Percentiles rank a stretch among this genome's conserved stretches.
Conservation (phyloP, 2,113 vertebrate species). For the Myxocyprinus asiaticus region DNA sequence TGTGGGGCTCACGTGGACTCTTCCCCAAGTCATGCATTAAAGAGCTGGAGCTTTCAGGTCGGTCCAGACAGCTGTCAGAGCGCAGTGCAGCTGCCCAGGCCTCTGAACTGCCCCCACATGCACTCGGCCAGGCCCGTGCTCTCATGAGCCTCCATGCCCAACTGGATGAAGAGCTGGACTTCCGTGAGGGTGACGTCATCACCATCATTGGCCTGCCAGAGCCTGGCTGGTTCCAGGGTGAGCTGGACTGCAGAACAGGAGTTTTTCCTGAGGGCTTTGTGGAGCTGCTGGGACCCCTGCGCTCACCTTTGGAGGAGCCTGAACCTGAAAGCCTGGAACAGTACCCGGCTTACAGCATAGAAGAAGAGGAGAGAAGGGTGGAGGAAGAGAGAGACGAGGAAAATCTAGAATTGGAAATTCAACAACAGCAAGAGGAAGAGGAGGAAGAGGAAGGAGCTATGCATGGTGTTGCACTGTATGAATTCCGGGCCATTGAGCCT, state of each 20-base stretch:
- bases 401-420: conserved; percentile 39
- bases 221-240: conserved; percentile 94
- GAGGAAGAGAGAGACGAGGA: conserved; percentile 41
- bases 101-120: conserved; percentile 83
- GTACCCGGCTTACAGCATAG: conserved; percentile 47
- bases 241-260: conserved; percentile 84
- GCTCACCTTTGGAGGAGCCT: conserved; percentile 67
- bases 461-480: conserved; percentile 87
- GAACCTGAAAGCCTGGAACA: conserved; percentile 49
- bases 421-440: conserved; percentile 25
- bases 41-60: conserved; percentile 84
- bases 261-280: conserved; percentile 97
- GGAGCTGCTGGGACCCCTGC: conserved; percentile 85
- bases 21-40: conserved; percentile 88
- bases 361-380: conserved; percentile 47
- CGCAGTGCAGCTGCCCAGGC: conserved; percentile 76
- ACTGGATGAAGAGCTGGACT: conserved; percentile 93
- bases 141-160: conserved; percentile 94
- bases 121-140: conserved; percentile 87
- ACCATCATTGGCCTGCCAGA: conserved; percentile 89
- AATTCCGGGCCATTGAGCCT: conserved; percentile 89
- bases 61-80: conserved; percentile 78
- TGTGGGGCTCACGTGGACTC: conserved; percentile 84
- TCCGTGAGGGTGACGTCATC: conserved; percentile 91
- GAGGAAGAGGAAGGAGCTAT: conserved; percentile 67